phyloP scores from a whole-genome alignment of 2,888 invertebrate genomes.

The Abrostola triplasia region DNA sequence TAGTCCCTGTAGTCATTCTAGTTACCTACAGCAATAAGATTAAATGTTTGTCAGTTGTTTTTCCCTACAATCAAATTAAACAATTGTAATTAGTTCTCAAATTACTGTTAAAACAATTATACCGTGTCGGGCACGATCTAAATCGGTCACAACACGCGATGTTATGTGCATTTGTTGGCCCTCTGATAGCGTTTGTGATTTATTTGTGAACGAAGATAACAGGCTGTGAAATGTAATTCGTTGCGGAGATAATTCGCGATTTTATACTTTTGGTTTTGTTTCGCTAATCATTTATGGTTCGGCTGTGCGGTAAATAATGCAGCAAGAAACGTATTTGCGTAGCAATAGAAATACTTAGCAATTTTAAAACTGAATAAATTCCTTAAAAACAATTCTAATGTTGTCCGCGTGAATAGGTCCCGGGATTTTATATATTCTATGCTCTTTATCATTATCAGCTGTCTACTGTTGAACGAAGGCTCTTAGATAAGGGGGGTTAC shows the following conservation, averaged over 20 bases:
- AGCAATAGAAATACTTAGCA: no score
- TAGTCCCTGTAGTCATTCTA: not conserved
- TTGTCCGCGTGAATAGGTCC: not conserved
- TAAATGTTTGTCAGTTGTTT: no score
- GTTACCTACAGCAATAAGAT: not conserved
- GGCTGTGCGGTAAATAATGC: no score
- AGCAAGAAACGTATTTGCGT: no score
- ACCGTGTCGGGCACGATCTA: conserved; percentile 30
- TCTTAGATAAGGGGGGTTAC: no score
- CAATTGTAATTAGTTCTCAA: conserved; percentile 25
- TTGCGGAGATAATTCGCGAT: conserved; percentile 5
- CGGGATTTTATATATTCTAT: no score
- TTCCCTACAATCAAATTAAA: conserved; percentile 16
- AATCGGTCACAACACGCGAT: conserved; percentile 9
- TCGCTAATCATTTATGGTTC: no score
- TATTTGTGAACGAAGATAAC: conserved; percentile 38
- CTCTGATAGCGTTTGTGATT: conserved; percentile 29
- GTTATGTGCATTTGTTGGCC: conserved; percentile 28
- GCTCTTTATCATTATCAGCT: no score
- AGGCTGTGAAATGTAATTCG: conserved; percentile 17
- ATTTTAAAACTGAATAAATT: no score
- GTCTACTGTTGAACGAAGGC: no score
- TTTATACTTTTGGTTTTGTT: conserved; percentile 1
- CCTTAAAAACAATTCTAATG: no score
- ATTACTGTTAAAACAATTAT: conserved; percentile 25